Percentiles rank a stretch among this genome's conserved stretches.
Conservation (phyloP, 2,797 vertebrate genomes). For the Prunella strophiata region DNA sequence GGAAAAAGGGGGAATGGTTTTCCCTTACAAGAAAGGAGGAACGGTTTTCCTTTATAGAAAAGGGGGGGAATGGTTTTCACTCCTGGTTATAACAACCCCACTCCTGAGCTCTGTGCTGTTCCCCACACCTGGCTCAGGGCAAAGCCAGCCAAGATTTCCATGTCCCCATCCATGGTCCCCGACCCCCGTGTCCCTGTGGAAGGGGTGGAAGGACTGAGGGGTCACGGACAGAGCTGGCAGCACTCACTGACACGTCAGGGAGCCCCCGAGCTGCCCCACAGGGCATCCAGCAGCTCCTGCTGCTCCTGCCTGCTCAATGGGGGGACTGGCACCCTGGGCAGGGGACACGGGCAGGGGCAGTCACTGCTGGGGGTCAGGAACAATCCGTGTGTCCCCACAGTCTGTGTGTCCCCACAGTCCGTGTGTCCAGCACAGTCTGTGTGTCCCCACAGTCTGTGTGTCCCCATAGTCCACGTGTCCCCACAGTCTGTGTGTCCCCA, state of each 20-base stretch:
- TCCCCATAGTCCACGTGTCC: too few relatives aligned
- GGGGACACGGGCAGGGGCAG: neutral
- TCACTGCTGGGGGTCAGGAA: neutral
- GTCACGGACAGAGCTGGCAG: fast-evolving
- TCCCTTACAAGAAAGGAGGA: too few relatives aligned
- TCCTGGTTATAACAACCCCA: neutral
- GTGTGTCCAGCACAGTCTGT: neutral
- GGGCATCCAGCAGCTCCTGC: neutral
- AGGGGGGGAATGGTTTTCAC: neutral
- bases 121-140: neutral
- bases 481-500: too few relatives aligned
- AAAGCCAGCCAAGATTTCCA: neutral
- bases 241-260: fast-evolving
- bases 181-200: fast-evolving
- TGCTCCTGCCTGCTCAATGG: neutral
- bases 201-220: neutral
- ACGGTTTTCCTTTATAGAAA: too few relatives aligned
- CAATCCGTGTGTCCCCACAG: too few relatives aligned
- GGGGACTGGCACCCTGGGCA: neutral
- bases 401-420: neutral
- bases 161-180: neutral
- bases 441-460: too few relatives aligned
- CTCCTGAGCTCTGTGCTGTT: neutral
- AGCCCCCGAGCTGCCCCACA: neutral
- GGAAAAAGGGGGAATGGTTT: neutral